Evolutionary conservation across 2,113 vertebrate species (phyloP).

Genomic region (Struthidea cinerea): DNA sequence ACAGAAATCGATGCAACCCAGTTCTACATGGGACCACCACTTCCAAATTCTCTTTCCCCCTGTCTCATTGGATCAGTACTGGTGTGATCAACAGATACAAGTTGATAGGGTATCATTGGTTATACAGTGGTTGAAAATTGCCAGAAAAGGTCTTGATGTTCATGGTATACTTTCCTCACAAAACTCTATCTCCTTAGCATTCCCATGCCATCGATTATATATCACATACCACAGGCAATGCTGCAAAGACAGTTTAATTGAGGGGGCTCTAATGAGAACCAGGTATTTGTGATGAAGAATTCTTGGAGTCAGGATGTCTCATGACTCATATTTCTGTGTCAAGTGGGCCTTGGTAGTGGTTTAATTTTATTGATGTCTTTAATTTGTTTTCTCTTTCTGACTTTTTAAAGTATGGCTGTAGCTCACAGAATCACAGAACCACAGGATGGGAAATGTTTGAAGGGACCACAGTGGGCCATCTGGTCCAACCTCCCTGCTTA

Average conservation of each 20-base stretch:
- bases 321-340: neutral
- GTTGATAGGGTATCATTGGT: neutral
- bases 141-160: neutral
- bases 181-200: neutral
- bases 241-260: neutral
- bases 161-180: neutral
- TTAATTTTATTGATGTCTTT: neutral
- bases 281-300: neutral
- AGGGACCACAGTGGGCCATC: neutral
- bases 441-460: neutral
- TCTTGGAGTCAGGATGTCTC: neutral
- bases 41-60: neutral
- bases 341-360: neutral
- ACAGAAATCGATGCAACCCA: neutral
- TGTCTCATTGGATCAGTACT: neutral
- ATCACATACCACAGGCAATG: neutral
- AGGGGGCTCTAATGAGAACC: neutral
- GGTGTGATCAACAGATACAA: neutral
- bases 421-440: neutral
- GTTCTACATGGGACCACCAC: neutral
- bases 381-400: neutral
- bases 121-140: neutral
- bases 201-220: neutral
- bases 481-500: neutral
- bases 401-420: neutral